Conservation (phyloP, 2,888 invertebrate genomes). For the Sphecodes monilicornis region DNA sequence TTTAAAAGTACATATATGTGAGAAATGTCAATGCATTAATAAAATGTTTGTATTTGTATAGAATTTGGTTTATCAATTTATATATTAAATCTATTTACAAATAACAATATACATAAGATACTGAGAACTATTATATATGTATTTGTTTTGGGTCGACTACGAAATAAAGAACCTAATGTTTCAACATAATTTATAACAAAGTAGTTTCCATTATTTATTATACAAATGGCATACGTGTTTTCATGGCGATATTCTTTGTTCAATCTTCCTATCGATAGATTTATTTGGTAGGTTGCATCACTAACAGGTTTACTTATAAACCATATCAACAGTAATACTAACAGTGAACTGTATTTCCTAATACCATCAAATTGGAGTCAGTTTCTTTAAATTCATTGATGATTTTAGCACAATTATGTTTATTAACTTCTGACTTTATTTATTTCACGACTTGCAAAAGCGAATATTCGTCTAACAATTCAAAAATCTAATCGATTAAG, state of each 20-base stretch:
- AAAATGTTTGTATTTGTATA: conserved; percentile 22
- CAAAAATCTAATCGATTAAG: conserved; percentile 64
- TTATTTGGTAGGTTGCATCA: not conserved
- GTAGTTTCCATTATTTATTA: conserved; percentile 48
- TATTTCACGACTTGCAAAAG: not conserved
- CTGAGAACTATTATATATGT: not conserved
- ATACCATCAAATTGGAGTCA: conserved; percentile 6
- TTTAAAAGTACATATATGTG: not conserved
- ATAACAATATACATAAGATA: conserved; percentile 2
- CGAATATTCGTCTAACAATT: conserved; percentile 8
- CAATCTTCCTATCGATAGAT: not conserved
- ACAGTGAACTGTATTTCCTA: not conserved
- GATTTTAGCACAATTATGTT: conserved; percentile 22
- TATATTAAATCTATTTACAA: conserved; percentile 6
- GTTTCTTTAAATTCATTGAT: conserved; percentile 2
- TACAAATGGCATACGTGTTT: conserved; percentile 20
- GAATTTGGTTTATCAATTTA: not conserved
- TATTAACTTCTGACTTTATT: conserved; percentile 25
- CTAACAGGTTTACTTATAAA: conserved; percentile 8
- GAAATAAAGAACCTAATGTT: conserved; percentile 19
- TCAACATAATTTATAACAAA: conserved; percentile 15
- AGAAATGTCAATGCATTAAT: conserved; percentile 12
- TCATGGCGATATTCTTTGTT: conserved; percentile 10
- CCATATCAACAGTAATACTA: not conserved
- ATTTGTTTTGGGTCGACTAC: not conserved